phyloP scores from a whole-genome alignment of 1,140 invertebrate species.

The Leptoteleia sp. region DNA sequence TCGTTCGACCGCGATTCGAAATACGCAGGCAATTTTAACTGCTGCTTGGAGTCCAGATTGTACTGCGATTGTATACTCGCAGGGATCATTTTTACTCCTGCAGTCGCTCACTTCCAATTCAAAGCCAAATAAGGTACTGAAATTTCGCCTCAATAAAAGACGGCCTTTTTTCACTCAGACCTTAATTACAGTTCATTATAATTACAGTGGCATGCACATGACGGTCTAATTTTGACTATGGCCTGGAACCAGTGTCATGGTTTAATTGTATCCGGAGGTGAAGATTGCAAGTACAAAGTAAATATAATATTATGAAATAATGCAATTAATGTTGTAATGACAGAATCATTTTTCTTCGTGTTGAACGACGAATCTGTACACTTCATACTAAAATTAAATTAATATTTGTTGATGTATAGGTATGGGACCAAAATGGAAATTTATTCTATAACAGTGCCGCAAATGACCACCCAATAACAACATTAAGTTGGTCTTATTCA shows the following conservation, averaged over 20 bases:
- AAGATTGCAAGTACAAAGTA: constrained; percentile 97
- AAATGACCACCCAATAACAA: constrained; percentile 95
- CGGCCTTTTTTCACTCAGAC: neutral
- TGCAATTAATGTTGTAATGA: no score
- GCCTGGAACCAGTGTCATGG: constrained; percentile 94
- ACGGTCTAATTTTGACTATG: constrained; percentile 92
- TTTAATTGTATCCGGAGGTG: constrained; percentile 94
- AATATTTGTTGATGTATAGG: constrained; percentile 71
- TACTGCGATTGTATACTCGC: constrained; percentile 91
- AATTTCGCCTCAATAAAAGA: constrained; percentile 3
- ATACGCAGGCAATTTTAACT: constrained; percentile 89
- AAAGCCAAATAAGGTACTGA: constrained; percentile 89
- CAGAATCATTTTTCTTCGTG: no score
- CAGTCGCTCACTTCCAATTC: constrained; percentile 95
- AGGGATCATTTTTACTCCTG: constrained; percentile 91
- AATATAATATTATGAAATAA: no score
- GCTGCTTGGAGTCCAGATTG: constrained; percentile 94
- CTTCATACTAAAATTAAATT: no score
- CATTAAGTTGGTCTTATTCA: constrained; percentile 93
- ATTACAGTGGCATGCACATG: constrained; percentile 97
- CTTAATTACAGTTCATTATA: neutral
- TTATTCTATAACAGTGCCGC: constrained; percentile 90
- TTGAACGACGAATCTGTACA: constrained; percentile 15
- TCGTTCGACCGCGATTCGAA: constrained; percentile 92
- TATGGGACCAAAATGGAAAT: constrained; percentile 96